Evolutionary conservation across 2,888 invertebrate species (phyloP).

Genomic region (Pemphredon lugubris): DNA sequence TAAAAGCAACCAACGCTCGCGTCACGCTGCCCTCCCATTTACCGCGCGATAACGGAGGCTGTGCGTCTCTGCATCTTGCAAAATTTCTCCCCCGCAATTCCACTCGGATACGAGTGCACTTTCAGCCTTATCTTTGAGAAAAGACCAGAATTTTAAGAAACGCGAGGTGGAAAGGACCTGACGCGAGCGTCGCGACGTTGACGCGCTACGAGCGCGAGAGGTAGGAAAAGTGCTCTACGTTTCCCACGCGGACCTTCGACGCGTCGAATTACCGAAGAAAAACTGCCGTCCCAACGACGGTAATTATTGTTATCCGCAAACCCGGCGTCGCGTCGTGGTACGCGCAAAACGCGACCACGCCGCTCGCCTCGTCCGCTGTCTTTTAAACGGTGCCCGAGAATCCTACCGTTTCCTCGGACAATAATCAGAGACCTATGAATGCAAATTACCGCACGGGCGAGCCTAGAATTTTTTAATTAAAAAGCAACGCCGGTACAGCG

Average conservation of each 20-base stretch:
- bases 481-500: constrained; percentile 26
- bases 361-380: constrained; percentile 3
- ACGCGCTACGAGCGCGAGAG: not conserved
- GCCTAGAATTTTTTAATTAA: constrained; percentile 58
- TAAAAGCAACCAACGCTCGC: too few species aligned
- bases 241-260: constrained; percentile 2
- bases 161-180: too few species aligned
- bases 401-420: constrained; percentile 26
- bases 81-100: too few species aligned
- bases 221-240: constrained; percentile 9
- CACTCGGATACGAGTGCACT: too few species aligned
- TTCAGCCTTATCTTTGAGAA: too few species aligned
- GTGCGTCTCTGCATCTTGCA: too few species aligned
- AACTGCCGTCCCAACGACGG: constrained; percentile 11
- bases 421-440: constrained; percentile 47
- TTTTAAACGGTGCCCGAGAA: constrained; percentile 26
- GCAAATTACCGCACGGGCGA: constrained; percentile 42
- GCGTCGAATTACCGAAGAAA: constrained; percentile 21
- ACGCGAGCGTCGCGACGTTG: too few species aligned
- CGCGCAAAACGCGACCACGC: not conserved
- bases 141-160: too few species aligned
- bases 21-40: too few species aligned
- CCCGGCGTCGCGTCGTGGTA: constrained; percentile 9
- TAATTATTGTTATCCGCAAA: constrained; percentile 52
- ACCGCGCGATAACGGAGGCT: too few species aligned